Conservation (phyloP, 2,797 vertebrate species). For the Chiloscyllium punctatum region DNA sequence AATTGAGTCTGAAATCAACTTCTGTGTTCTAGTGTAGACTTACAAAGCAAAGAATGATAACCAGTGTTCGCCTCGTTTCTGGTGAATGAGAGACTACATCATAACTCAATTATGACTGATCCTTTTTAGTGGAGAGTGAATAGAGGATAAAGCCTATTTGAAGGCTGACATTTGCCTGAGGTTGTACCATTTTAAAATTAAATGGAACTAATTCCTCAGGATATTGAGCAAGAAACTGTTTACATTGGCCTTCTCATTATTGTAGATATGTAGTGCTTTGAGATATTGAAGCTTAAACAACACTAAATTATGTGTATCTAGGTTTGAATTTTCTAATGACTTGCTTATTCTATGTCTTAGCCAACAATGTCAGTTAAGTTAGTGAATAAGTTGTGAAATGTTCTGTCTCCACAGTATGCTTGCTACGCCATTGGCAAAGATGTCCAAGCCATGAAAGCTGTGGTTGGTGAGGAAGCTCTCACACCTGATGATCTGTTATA, state of each 20-base stretch:
- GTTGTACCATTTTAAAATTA: background rate
- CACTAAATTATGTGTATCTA: background rate
- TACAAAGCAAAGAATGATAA: background rate
- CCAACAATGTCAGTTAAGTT: background rate
- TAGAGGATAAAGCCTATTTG: background rate
- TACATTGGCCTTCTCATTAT: background rate
- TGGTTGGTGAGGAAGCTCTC: conserved; percentile 72
- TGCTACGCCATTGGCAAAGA: conserved; percentile 75
- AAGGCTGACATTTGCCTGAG: background rate
- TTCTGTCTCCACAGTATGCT: conserved; percentile 57
- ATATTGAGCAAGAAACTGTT: background rate
- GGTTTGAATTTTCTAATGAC: background rate
- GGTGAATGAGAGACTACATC: background rate
- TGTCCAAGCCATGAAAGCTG: conserved; percentile 75
- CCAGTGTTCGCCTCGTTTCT: background rate
- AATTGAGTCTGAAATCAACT: background rate
- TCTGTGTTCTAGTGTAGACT: background rate
- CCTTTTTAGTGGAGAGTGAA: background rate
- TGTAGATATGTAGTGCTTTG: background rate
- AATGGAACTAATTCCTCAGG: background rate
- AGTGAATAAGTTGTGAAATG: background rate
- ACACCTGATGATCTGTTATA: conserved; percentile 71
- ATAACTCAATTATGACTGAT: background rate
- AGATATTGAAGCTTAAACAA: background rate
- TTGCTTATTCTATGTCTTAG: background rate